Conservation (phyloP, 1,140 invertebrate species). For the Popillia japonica region DNA sequence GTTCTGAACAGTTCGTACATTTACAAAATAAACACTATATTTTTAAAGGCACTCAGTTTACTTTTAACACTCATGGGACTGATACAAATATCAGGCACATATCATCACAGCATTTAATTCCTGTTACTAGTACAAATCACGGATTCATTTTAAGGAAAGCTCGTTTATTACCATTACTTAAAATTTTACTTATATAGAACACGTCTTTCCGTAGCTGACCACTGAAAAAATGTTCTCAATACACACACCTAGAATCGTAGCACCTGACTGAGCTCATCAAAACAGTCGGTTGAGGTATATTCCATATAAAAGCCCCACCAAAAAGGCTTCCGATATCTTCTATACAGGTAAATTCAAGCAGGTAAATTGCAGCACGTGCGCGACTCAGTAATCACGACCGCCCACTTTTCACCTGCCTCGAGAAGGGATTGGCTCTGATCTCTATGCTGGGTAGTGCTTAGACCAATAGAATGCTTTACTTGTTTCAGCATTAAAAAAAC, state of each 20-base stretch:
- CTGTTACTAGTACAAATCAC: background rate
- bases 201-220: background rate
- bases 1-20: background rate
- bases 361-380: conserved; percentile 44
- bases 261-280: conserved; percentile 45
- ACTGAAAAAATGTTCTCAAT: conserved; percentile 17
- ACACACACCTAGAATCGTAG: conserved; percentile 36
- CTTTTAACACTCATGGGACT: conserved; percentile 10
- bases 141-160: background rate
- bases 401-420: conserved; percentile 45
- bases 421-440: conserved; percentile 37
- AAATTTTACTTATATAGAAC: background rate
- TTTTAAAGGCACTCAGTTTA: conserved; percentile 17
- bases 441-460: conserved; percentile 12
- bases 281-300: conserved; percentile 41
- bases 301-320: conserved; percentile 39
- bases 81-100: conserved; percentile 37
- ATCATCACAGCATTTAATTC: conserved; percentile 32
- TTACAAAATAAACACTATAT: conserved; percentile 12
- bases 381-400: conserved; percentile 18
- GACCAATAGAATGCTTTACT: background rate
- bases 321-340: conserved; percentile 37
- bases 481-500: background rate
- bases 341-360: conserved; percentile 42
- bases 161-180: too few relatives aligned